Evolutionary conservation across 1,140 invertebrate genomes (phyloP), one percentile per base, ranked within the genome.

Genomic region (Meloidogyne floridensis): DNA sequence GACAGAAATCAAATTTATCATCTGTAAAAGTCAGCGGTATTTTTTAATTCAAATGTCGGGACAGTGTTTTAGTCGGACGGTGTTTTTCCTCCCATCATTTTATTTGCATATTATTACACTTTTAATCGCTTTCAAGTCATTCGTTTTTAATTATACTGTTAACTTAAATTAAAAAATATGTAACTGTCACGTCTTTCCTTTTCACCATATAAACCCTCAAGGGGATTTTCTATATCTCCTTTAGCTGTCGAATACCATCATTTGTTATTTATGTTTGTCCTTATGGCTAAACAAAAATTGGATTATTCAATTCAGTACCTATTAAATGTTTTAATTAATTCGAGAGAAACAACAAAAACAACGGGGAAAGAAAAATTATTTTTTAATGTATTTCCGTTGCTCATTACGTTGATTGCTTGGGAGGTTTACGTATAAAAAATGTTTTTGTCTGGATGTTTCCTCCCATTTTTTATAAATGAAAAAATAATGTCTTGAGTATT

Each of bases 271-370:
- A 7, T 32, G 32, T 32, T 65, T 65, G 15, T 11, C n/a, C 15
- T 65, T 15, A 18, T 65, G 59, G 59, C 2, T 18, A n/a, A 65
- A 65, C n/a, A 65, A 2, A 65, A 65, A 65, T 65, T 65, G 15
- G 15, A 65, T 65, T 65, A 65, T 65, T 15, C 59, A 15, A 65
- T 47, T 47, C 7, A 47, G 47, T 65, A 65, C 32, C 32, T 32
- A 32, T 32, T 65, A n/a, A 65, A 65, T 65, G 59, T 65, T 54
- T 54, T 65, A 65, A 65, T 65, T 65, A 65, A 65, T 65, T 65
- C n/a, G 10, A 11, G n/a, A 65, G n/a, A 65, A 65, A 65, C 7
- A 65, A 65, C 15, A n/a, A 65, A 65, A 65, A 65, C 15, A 65
- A 65, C 11, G 32, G 32, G 32, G 32, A 32, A 32, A 32, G 32